Evolutionary conservation across 2,797 vertebrate species (phyloP), one percentile per base, ranked within the genome.

Genomic region (Lagocephalus sceleratus): DNA sequence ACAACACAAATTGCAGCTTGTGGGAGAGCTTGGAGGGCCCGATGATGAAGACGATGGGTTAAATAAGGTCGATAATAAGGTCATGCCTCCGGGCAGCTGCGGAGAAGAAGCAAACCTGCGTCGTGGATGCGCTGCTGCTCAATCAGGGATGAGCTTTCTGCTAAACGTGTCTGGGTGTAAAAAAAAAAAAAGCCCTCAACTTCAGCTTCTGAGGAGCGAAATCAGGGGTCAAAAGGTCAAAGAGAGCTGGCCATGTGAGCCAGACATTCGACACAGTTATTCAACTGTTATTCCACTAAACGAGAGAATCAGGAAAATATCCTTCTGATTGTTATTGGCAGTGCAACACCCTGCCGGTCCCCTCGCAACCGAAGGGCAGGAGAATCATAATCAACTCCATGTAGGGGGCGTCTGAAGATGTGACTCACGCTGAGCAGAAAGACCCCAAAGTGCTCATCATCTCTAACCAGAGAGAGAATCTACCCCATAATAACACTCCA

Each of bases 401-500:
- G 26, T 47, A 60, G 35, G 40, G 1, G 0, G 4, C 5, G 52
- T 71, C 22, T 59, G 61, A 69, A 66, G 57, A 61, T 70, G 66
- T 65, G 14, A 71, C 68, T 72, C 61, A 44, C 14, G 53, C 35
- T 47, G 51, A 67, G 58, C 47, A 1, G 7, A 66, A 62, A 62
- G 32, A 52, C 51, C 53, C 50, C 43, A 53, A 70, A 83, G 54
- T 60, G 44, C 65, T 80, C 67, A 68, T 79, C 63, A 51, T 79
- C 40, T 59, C 69, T 29, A 53, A 49, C 55, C 54, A 42, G 19
- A 11, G 19, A 8, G 16, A n/a, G 54, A 9, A 8, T 6, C 44
- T n/a, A 60, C 51, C 57, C 42, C 17, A 46, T 64, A 75, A 82
- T 75, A 75, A 66, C 71, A 57, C 57, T 77, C 61, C 55, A 57